These are phyloP conservation scores for Autographa pulchrina DNA, from an alignment of 2,888 invertebrate genomes.

Conservation along the genomic window DNA sequence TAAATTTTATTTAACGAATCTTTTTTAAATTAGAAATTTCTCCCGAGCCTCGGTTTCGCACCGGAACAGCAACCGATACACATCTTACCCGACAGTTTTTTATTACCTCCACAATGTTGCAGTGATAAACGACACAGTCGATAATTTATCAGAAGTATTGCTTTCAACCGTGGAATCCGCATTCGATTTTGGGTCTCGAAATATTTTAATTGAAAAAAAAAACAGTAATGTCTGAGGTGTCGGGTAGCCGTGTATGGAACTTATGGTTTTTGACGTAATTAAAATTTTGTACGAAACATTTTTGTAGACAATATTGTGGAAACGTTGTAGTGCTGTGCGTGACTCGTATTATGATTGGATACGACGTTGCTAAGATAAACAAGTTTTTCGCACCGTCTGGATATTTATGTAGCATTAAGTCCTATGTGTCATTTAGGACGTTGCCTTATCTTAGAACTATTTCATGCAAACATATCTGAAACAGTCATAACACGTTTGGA, in stretches of 20 bases:
- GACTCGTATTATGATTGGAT: constrained; percentile 8
- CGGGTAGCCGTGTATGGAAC: constrained; percentile 20
- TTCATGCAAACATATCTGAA: constrained; percentile 3
- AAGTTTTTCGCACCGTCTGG: constrained; percentile 10
- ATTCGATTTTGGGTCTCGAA: constrained; percentile 44
- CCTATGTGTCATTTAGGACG: constrained; percentile 5
- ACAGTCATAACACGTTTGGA: constrained; percentile 14
- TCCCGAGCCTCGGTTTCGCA: constrained; percentile 27
- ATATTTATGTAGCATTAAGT: constrained; percentile 6
- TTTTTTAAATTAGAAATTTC: constrained; percentile 42
- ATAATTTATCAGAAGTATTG: constrained; percentile 64
- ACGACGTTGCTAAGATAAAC: constrained; percentile 6
- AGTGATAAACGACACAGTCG: constrained; percentile 56
- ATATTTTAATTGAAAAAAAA: constrained; percentile 54
- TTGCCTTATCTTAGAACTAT: constrained; percentile 1
- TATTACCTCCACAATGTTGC: constrained; percentile 58
- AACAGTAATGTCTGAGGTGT: constrained; percentile 37
- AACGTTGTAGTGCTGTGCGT: not conserved
- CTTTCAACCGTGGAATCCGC: constrained; percentile 55
- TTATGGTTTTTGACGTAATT: constrained; percentile 24
- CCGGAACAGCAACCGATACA: constrained; percentile 47
- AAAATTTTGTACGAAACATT: constrained; percentile 15
- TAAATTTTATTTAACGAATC: constrained; percentile 1
- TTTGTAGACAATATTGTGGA: constrained; percentile 17
- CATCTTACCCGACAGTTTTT: constrained; percentile 56